Evolutionary conservation across 2,888 invertebrate species (phyloP).

Genomic region (Habrosyne pyritoides): DNA sequence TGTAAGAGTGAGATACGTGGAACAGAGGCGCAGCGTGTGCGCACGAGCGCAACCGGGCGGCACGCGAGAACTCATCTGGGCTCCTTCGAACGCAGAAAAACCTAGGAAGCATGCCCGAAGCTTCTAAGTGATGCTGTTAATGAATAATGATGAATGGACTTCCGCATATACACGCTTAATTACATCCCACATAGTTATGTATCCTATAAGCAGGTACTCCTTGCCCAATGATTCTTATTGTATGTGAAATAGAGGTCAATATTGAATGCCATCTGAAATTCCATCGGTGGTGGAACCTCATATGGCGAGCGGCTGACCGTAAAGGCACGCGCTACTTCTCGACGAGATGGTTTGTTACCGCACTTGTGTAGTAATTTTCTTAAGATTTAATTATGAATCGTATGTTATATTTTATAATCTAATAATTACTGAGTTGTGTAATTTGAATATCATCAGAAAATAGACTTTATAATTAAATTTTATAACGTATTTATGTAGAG

Average conservation of each 20-base stretch:
- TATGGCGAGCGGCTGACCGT: constrained; percentile 44
- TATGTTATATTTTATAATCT: too few relatives aligned
- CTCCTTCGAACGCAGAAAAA: constrained; percentile 59
- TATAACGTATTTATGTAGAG: too few relatives aligned
- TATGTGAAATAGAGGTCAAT: constrained; percentile 10
- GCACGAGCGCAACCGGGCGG: constrained; percentile 61
- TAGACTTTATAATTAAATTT: too few relatives aligned
- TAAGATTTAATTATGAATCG: constrained; percentile 11
- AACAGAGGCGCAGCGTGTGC: constrained; percentile 44
- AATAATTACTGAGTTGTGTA: not conserved
- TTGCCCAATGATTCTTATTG: not conserved
- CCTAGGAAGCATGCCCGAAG: constrained; percentile 63
- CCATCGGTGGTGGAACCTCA: constrained; percentile 23
- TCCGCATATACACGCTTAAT: constrained; percentile 68
- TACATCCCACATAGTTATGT: constrained; percentile 38
- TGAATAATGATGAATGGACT: constrained; percentile 70
- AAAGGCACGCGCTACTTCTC: constrained; percentile 47
- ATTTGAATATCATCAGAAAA: not conserved
- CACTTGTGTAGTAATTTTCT: constrained; percentile 35
- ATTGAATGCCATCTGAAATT: constrained; percentile 19
- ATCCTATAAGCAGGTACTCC: not conserved
- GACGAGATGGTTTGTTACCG: constrained; percentile 31
- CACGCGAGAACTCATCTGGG: constrained; percentile 51
- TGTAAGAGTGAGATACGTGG: constrained; percentile 49
- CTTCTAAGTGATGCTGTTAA: constrained; percentile 65